These are phyloP conservation scores for Linnaemya vulpina DNA, from an alignment of 2,888 invertebrate species.

Conservation along the genomic window DNA sequence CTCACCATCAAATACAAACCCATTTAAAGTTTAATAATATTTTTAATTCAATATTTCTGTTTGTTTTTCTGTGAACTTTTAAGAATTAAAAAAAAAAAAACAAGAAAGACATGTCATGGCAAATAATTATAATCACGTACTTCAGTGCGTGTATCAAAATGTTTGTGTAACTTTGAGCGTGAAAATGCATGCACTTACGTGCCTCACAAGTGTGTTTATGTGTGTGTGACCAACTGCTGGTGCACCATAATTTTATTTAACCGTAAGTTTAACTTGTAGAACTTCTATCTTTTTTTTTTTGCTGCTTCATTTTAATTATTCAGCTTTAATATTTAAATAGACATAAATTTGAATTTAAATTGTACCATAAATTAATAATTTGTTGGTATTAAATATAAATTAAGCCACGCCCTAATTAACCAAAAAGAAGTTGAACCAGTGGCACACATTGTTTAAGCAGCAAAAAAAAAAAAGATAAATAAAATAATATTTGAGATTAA, in stretches of 20 bases:
- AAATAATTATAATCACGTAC: constrained; percentile 68
- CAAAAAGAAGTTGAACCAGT: not conserved
- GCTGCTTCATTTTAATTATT: constrained; percentile 2
- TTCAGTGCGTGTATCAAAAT: constrained; percentile 1
- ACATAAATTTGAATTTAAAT: constrained; percentile 67
- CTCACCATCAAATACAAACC: constrained; percentile 7
- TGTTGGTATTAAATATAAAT: constrained; percentile 34
- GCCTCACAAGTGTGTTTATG: constrained; percentile 3
- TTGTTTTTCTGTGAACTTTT: not conserved
- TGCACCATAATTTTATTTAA: constrained; percentile 2
- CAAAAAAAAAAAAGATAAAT: not conserved
- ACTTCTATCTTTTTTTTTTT: not conserved
- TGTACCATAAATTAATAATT: constrained; percentile 61
- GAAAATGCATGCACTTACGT: constrained; percentile 1
- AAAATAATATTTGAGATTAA: not conserved
- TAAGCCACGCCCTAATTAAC: constrained; percentile 2
- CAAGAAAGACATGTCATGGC: constrained; percentile 38
- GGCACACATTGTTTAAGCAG: constrained; percentile 5
- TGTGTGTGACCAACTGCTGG: not conserved
- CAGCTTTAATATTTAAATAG: constrained; percentile 35
- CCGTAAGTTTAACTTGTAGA: not conserved
- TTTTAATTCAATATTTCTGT: not conserved
- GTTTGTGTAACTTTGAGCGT: constrained; percentile 10
- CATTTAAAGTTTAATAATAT: constrained; percentile 7
- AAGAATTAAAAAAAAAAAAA: constrained; percentile 39